A percentile compares a stretch with the other conserved stretches of the same genome.
Evolutionary conservation across 2,797 vertebrate species (phyloP).

Genomic region (Periophthalmus magnuspinnatus): DNA sequence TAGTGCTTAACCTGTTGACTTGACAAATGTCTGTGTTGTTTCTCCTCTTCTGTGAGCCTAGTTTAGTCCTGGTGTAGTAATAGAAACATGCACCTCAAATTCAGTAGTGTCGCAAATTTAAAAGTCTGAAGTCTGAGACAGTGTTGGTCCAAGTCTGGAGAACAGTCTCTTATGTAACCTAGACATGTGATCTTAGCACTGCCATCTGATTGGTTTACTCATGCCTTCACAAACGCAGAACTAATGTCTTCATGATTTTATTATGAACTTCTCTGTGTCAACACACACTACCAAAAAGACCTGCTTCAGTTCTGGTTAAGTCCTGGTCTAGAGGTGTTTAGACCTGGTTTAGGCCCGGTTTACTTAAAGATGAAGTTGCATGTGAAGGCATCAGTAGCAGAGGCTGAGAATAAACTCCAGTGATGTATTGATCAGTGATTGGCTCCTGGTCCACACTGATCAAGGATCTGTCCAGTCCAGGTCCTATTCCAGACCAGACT

Average conservation of each 20-base stretch:
- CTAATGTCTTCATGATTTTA: conserved; percentile 11
- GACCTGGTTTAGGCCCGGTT: neutral
- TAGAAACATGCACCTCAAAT: neutral
- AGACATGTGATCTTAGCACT: conserved; percentile 1
- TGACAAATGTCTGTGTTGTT: too few species aligned
- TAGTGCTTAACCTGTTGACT: too few species aligned
- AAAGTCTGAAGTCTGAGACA: neutral
- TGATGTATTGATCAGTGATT: conserved; percentile 8
- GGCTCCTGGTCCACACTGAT: neutral
- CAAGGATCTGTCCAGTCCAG: neutral
- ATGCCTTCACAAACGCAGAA: neutral
- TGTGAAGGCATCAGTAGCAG: neutral
- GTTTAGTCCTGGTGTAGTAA: neutral
- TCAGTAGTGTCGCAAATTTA: neutral
- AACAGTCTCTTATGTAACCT: neutral
- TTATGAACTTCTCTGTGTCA: conserved; percentile 7
- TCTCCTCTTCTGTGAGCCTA: neutral
- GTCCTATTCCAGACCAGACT: neutral
- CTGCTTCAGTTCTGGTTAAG: conserved; percentile 2
- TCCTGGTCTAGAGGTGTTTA: neutral
- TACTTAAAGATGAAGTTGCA: neutral
- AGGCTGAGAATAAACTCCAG: conserved; percentile 5
- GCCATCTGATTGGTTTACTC: neutral
- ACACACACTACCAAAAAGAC: neutral
- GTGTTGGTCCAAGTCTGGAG: neutral